Percentiles rank a stretch among this genome's conserved stretches.
Conservation (phyloP, 1,140 invertebrate genomes). For the Bombus superbus region DNA sequence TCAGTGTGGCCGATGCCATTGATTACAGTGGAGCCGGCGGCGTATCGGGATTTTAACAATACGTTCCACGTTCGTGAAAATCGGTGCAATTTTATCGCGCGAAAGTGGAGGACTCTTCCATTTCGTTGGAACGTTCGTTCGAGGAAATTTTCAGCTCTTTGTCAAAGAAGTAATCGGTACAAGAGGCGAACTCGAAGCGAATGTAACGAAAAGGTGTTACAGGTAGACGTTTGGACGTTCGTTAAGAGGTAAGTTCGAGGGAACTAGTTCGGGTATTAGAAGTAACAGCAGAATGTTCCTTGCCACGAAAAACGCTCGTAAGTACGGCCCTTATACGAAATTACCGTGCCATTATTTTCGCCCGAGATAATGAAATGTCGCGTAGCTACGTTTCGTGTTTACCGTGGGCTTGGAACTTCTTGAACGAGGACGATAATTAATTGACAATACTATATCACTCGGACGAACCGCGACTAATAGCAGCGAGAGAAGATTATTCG, state of each 20-base stretch:
- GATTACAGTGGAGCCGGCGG: neutral
- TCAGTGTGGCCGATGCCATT: neutral
- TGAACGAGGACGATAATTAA: neutral
- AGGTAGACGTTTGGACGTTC: neutral
- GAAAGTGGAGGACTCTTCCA: too few species aligned
- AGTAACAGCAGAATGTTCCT: neutral
- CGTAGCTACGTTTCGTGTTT: neutral
- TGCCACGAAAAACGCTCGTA: neutral
- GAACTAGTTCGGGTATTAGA: neutral
- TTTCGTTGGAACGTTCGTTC: too few species aligned
- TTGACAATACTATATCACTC: neutral
- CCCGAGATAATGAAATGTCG: neutral
- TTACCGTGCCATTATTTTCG: constrained; percentile 16
- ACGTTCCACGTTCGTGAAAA: neutral
- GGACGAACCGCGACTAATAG: too few species aligned
- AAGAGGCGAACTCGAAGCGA: neutral
- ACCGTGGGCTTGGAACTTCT: neutral
- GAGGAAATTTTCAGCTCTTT: neutral
- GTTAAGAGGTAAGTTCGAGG: constrained; percentile 1
- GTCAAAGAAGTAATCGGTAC: neutral
- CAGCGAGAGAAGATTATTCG: neutral
- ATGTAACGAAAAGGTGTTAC: neutral
- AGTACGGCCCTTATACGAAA: neutral
- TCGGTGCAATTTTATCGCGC: neutral
- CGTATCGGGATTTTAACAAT: neutral